Base-by-base conservation (phyloP, 1,140 invertebrate genomes). In the Rhyzopertha dominica region DNA sequence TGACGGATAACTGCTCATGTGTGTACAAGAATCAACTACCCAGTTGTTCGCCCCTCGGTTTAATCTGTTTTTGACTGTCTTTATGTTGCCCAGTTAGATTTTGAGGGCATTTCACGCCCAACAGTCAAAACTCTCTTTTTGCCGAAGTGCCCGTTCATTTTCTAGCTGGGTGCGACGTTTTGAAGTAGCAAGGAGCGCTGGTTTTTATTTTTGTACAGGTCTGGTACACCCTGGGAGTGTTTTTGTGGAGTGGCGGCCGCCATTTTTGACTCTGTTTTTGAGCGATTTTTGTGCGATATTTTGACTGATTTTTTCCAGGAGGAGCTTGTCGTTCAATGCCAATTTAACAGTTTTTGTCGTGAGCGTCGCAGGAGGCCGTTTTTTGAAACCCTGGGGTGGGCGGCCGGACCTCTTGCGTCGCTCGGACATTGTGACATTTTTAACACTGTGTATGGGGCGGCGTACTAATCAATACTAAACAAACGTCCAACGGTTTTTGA, bases 391-490 rank as follows among this genome's bases (percentile, higher is more conserved):
- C 62, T 44, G 57, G 60, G 61, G 45, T 61, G 61, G 62, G 59
- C 57, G 50, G 58, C 29, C 38, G 39, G 51, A 55, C 57, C 57
- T 59, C 56, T 54, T 61, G 55, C 39, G 58, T 43, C 59, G 57
- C 47, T 36, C 38, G 50, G 47, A 65, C 62, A 65, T 65, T 78
- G 77, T 80, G 78, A 78, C 78, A 79, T 78, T 79, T 79, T 79
- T 79, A 74, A 72, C 73, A 73, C 72, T 80, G 78, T 80, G 78
- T 76, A 77, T 79, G 77, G 76, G 77, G 76, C 75, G 72, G 72
- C 75, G 76, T 77, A 77, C 74, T 70, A 68, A 56, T 53, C 55
- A n/a, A n/a, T 64, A 51, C 48, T 39, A 32, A 54, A 52, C 41
- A 59, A 62, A 74, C 74, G 73, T 75, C 70, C 72, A 75, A 65